Evolutionary conservation across 2,113 vertebrate genomes (phyloP).

Genomic region (Trogon melanurus): DNA sequence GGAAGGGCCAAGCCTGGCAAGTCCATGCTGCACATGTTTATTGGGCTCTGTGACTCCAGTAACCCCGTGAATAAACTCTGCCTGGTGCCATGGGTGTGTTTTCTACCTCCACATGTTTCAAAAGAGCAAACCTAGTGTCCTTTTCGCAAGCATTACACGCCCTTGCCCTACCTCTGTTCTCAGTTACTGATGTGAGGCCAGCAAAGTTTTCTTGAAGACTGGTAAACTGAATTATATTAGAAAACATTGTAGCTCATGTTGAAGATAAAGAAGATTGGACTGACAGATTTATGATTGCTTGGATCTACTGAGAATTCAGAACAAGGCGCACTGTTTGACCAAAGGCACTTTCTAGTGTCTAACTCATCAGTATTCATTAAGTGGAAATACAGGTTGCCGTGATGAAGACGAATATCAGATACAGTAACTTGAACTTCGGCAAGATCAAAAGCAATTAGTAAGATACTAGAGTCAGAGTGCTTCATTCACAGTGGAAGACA

Average conservation of each 20-base stretch:
- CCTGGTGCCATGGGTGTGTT: not conserved
- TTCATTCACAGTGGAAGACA: not conserved
- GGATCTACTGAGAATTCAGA: conserved; percentile 12
- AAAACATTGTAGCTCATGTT: not conserved
- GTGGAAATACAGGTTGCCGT: not conserved
- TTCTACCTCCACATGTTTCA: not conserved
- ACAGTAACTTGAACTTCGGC: not conserved
- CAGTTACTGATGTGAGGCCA: not conserved
- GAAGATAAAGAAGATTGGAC: not conserved
- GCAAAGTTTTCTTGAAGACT: not conserved
- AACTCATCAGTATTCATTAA: conserved; percentile 22
- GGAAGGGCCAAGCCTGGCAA: not conserved
- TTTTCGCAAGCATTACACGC: not conserved
- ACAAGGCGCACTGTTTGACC: not conserved
- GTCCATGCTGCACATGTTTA: accelerated
- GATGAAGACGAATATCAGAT: conserved; percentile 7
- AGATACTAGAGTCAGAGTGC: not conserved
- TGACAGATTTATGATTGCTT: conserved; percentile 19
- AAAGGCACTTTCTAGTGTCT: not conserved
- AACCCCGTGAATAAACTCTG: not conserved
- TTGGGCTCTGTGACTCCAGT: not conserved
- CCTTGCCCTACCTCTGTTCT: not conserved
- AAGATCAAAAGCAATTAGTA: conserved; percentile 31
- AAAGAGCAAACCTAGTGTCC: not conserved
- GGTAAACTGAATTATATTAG: not conserved